Base-by-base conservation (phyloP, 2,888 invertebrate species). In the Cerastoderma edule region DNA sequence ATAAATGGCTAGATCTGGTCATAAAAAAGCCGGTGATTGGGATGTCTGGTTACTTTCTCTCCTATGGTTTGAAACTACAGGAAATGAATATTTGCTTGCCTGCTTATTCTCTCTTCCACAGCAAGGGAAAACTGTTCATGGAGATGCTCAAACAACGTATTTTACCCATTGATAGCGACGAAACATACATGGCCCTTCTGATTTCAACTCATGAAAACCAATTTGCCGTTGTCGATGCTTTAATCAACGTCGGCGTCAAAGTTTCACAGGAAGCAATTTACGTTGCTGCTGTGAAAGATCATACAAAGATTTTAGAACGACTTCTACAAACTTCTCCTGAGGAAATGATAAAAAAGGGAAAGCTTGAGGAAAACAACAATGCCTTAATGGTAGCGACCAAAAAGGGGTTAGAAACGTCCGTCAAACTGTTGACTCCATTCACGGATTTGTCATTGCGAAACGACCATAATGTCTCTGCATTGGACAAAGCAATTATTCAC, bases 351-450 rank as follows among this genome's bases (percentile, higher is more conserved):
- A 56, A 46, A 32, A 27, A 48, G 3, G 27, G 54, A 1, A 39
- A 33, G 5, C 46, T 67, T 16, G 24, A 63, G 4, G 53, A 75
- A 10, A 30, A 33, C 10, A 75, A 75, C 33, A 66, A 56, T 39
- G 66, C 77, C 2, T 16, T 77, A 6, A 77, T 73, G 27, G 77
- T 67, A 8, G 72, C 77, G 19, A 24, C 67, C 10, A 66, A 69
- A 28, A 70, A 73, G 48, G 77, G 77, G 2, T 27, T 69, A 16
- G 24, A 33, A 28, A 32, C 33, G 1, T 46, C 69, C 19, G 69
- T 69, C 0, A n/a, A 35, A 60, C 46, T 56, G 10, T 33, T 69
- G 32, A 53, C 32, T 33, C 27, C 22, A n/a, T 19, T 33, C 10
- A n/a, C 10, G 16, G 63, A 69, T 48, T 10, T 69, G 8, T n/a